Percentiles rank a stretch among this genome's conserved stretches.
Conservation (phyloP, 2,888 invertebrate genomes). For the Calameuta pallipes region DNA sequence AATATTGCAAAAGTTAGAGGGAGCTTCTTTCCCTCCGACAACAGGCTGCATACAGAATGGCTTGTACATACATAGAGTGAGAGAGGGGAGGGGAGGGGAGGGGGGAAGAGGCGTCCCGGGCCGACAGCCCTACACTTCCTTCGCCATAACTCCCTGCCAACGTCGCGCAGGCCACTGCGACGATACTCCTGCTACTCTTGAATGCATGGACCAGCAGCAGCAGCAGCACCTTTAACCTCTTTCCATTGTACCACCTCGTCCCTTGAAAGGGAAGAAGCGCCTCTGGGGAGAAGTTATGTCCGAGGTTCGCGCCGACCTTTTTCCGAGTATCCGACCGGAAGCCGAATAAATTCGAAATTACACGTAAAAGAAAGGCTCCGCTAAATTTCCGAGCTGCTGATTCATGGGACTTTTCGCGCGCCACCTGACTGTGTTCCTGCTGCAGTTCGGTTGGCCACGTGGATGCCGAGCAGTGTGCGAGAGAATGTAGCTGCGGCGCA, state of each 20-base stretch:
- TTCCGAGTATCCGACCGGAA: background rate
- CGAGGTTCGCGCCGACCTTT: background rate
- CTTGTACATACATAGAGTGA: slow-evolving; percentile 30
- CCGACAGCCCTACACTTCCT: slow-evolving; percentile 25
- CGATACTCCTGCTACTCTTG: slow-evolving; percentile 44
- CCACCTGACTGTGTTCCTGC: too few species aligned
- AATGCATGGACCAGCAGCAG: slow-evolving; percentile 47
- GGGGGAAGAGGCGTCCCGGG: slow-evolving; percentile 2
- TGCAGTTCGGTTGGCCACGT: too few species aligned
- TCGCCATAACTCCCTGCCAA: slow-evolving; percentile 29
- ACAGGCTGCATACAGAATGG: slow-evolving; percentile 47
- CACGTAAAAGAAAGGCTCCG: background rate
- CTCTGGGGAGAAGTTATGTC: background rate
- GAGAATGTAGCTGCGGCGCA: too few species aligned
- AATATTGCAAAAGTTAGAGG: slow-evolving; percentile 54
- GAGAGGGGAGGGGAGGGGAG: background rate
- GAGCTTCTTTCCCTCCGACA: slow-evolving; percentile 40
- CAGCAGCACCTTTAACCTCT: background rate
- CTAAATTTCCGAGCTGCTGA: background rate
- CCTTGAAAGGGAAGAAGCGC: background rate
- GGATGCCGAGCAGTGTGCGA: too few species aligned
- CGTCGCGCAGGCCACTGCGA: slow-evolving; percentile 25
- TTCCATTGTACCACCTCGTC: too few species aligned
- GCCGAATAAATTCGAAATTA: background rate
- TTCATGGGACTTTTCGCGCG: background rate